Conservation (phyloP, 2,113 vertebrate species). For the Tachysurus fulvidraco region DNA sequence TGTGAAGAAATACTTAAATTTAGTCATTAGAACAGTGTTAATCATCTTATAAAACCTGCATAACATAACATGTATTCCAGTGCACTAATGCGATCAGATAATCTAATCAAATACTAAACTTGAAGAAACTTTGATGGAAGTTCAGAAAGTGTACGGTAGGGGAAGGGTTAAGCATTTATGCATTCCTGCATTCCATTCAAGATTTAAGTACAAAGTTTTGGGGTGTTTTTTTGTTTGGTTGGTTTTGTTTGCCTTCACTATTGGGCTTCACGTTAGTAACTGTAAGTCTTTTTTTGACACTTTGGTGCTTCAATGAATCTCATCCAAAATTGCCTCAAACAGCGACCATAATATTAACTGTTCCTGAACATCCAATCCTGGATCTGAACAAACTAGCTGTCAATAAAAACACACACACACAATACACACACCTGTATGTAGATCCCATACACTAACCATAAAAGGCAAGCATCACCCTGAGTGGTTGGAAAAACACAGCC, state of each 20-base stretch:
- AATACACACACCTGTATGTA: constrained; percentile 59
- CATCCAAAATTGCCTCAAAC: background rate
- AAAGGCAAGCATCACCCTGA: constrained; percentile 54
- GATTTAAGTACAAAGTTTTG: background rate
- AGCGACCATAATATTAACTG: background rate
- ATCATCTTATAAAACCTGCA: background rate
- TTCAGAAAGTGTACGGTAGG: background rate
- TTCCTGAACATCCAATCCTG: background rate
- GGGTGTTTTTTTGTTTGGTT: background rate
- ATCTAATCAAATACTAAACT: background rate
- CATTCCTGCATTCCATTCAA: constrained; percentile 23
- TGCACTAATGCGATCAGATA: background rate
- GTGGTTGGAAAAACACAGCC: constrained; percentile 43
- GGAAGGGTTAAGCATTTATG: constrained; percentile 32
- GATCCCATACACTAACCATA: constrained; percentile 53
- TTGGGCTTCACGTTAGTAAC: background rate
- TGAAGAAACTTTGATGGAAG: background rate
- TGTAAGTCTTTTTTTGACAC: background rate
- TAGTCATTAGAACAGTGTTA: background rate
- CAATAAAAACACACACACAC: constrained; percentile 31
- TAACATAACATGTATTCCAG: background rate
- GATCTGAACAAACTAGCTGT: background rate
- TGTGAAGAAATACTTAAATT: background rate
- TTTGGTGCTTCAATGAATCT: background rate
- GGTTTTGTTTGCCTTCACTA: background rate